These are phyloP conservation scores for Sebastes hopkinsi DNA, from an alignment of 2,797 vertebrate species.

Conservation along the genomic window DNA sequence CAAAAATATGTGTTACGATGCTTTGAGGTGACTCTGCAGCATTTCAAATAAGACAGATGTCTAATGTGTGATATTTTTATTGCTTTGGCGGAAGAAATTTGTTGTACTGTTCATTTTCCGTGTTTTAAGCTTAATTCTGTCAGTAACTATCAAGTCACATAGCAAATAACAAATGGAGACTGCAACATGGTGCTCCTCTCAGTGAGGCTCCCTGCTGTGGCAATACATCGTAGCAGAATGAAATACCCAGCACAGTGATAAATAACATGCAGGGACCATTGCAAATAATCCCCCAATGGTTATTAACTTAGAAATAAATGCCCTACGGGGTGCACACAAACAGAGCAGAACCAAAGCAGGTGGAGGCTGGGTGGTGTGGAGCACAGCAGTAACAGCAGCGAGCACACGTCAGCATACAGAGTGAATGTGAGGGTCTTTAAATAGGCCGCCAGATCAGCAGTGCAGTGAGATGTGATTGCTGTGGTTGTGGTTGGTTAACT, in stretches of 20 bases:
- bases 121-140: constrained; percentile 3
- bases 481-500: constrained; percentile 20
- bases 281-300: constrained; percentile 57
- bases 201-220: constrained; percentile 8
- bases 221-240: background rate
- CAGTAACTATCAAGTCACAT: background rate
- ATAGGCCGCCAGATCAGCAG: constrained; percentile 42
- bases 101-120: background rate
- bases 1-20: background rate
- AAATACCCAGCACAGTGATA: constrained; percentile 31
- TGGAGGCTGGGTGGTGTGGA: constrained; percentile 52
- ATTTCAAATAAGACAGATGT: background rate
- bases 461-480: constrained; percentile 35
- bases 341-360: constrained; percentile 51
- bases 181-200: background rate
- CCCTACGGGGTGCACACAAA: constrained; percentile 37
- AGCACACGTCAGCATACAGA: constrained; percentile 25
- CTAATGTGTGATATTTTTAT: background rate
- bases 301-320: constrained; percentile 62
- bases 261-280: constrained; percentile 45
- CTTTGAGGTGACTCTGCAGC: background rate
- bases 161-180: constrained; percentile 6
- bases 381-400: constrained; percentile 38
- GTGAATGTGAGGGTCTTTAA: constrained; percentile 31
- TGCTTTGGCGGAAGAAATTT: background rate